Evolutionary conservation across 1,140 invertebrate species (phyloP).

Genomic region (Panagrolaimus sp.): DNA sequence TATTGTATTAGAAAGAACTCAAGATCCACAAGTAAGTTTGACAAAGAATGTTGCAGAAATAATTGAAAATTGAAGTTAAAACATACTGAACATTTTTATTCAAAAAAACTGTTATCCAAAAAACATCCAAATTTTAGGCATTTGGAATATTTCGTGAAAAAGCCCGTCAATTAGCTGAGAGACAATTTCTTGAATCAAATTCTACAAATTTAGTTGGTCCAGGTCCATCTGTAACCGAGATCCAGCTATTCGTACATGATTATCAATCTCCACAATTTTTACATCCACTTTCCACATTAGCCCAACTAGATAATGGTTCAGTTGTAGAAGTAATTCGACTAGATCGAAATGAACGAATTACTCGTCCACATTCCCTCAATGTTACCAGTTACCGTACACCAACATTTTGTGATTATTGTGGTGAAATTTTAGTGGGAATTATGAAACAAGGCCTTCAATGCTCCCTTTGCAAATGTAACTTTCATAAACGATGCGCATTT

Average conservation of each 20-base stretch:
- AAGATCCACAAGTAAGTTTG: slow-evolving; percentile 36
- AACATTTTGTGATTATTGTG: slow-evolving; percentile 59
- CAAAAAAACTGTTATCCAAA: too few species aligned
- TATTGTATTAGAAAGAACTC: slow-evolving; percentile 39
- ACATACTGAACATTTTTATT: too few species aligned
- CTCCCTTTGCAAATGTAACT: slow-evolving; percentile 55
- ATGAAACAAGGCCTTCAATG: slow-evolving; percentile 58
- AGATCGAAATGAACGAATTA: slow-evolving; percentile 41
- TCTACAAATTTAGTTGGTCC: not conserved
- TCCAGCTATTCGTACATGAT: slow-evolving; percentile 82
- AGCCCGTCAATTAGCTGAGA: slow-evolving; percentile 41
- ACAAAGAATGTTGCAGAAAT: too few species aligned
- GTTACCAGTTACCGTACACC: slow-evolving; percentile 49
- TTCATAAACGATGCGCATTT: slow-evolving; percentile 56
- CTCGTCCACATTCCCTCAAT: slow-evolving; percentile 42
- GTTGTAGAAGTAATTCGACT: slow-evolving; percentile 56
- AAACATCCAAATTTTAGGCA: not conserved
- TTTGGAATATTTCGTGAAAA: slow-evolving; percentile 24
- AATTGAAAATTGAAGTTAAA: too few species aligned
- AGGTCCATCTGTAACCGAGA: slow-evolving; percentile 44
- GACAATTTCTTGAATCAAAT: slow-evolving; percentile 28
- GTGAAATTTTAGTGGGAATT: slow-evolving; percentile 55
- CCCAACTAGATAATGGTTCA: slow-evolving; percentile 52
- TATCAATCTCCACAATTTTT: slow-evolving; percentile 83
- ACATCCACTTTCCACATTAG: slow-evolving; percentile 64